Evolutionary conservation across 2,888 invertebrate genomes (phyloP), one percentile per base, ranked within the genome.

Genomic region (Lutraria lutraria): DNA sequence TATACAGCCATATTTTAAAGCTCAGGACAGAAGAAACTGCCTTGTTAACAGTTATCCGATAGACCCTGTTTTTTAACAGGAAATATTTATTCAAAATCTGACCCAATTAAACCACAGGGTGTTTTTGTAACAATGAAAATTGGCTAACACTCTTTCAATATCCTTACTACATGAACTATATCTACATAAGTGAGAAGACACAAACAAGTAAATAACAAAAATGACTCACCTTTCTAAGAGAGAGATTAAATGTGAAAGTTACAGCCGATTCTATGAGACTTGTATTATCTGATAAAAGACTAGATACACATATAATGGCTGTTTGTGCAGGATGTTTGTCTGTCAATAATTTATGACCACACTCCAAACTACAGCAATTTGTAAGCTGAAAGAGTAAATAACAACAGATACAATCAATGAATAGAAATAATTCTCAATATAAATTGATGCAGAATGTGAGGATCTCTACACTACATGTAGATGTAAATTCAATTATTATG

Each of bases 231-330:
- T 87, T 83, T 56, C 81, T 68, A 6, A 72, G 53, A 31, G 83
- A 60, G 43, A 94, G 86, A 81, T 94, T 94, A 81, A 91, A 92
- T 21, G 87, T 88, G n/a, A 93, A 86, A 3, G 92, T 89, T 54
- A 89, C 85, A 19, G 89, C 89, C 53, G 85, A 34, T 25, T 79
- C 83, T 56, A 54, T 81, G 19, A 90, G 34, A 2, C 76, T 54
- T 8, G 52, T 79, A 83, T 87, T 84, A 4, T 92, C 93, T 29
- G 88, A 87, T 16, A 92, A 80, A 6, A 93, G 63, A 86, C 92
- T 84, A 13, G 89, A 83, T 15, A 92, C 92, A 93, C 93, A 93
- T 21, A 91, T 85, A 31, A 79, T 72, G 19, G 88, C 68, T 19
- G 89, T 88, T 4, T 83, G 54, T 31, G 88, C 87, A 19, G 88